Conservation (phyloP, 1,140 invertebrate species). For the Hylyphantes graminicola region DNA sequence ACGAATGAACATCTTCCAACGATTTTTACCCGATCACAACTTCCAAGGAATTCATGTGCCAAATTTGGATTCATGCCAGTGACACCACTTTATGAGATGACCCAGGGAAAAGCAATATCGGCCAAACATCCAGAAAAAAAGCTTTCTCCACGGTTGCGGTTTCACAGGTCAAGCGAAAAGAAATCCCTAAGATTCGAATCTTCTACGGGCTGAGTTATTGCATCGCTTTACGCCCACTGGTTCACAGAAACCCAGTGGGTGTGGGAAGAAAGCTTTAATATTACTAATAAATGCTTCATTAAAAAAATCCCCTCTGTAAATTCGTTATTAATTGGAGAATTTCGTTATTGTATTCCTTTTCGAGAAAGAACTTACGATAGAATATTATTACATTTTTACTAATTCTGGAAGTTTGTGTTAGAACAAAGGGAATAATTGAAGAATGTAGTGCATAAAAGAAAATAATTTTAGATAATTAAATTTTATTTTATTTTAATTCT, state of each 20-base stretch:
- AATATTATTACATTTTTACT: neutral
- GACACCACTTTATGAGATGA: neutral
- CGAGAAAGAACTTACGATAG: neutral
- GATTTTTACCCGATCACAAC: neutral
- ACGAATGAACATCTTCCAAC: too few species aligned
- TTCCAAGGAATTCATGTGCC: neutral
- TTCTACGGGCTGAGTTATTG: conserved; percentile 14
- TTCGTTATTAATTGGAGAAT: neutral
- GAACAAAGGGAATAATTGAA: too few species aligned
- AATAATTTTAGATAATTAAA: too few species aligned
- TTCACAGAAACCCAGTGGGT: neutral
- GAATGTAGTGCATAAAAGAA: too few species aligned
- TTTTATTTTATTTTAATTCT: too few species aligned
- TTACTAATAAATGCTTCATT: too few species aligned
- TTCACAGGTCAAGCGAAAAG: conserved; percentile 37
- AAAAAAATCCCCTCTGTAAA: neutral
- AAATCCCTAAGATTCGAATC: conserved; percentile 22
- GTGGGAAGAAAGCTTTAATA: neutral
- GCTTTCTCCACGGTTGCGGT: conserved; percentile 10
- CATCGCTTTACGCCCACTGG: neutral
- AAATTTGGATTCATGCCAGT: conserved; percentile 24
- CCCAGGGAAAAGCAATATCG: conserved; percentile 11
- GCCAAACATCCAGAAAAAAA: conserved; percentile 11
- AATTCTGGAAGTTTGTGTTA: too few species aligned
- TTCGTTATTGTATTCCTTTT: neutral